Evolutionary conservation across 2,888 invertebrate genomes (phyloP), one percentile per base, ranked within the genome.

Genomic region (Eristalinus aeneus): DNA sequence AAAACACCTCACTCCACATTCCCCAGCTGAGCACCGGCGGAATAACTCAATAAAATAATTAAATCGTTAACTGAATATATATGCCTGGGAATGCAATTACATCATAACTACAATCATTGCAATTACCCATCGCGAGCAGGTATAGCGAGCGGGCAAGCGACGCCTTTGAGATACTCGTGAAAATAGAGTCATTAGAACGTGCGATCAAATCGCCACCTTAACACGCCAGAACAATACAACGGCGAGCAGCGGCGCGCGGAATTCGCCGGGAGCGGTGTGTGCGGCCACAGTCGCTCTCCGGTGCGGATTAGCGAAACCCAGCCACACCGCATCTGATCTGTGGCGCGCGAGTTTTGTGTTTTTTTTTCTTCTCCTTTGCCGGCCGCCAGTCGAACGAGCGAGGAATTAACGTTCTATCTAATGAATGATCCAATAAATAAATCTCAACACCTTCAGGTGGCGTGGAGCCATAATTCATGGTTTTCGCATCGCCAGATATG

Each of bases 401-500:
- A 20, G 39, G 56, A 75, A 46, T 65, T 75, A 65, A 67, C 39
- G 58, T 67, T 60, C 8, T 53, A 63, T 64, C 73, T 64, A 73
- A 75, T 65, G 58, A 75, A 75, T 32, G 46, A 75, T 75, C 75
- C 67, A 75, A 75, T 75, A 75, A 75, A 75, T 75, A 75, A 75
- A 60, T 75, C 20, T 31, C 10, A 11, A 32, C 39, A 60, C 65
- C 67, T 46, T 0, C 39, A 31, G 31, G 75, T n/a, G 58, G 12
- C 31, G 39, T 8, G 67, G 12, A 20, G 58, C 20, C 12, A 67
- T 58, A 22, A 31, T 58, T 67, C 75, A 60, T 67, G 65, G 31
- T 46, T 46, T 27, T 16, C 16, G 23, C 2, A n/a, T 31, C 60
- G 22, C 60, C 60, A 22, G 27, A 60, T 60, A 22, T 27, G 60